These are phyloP conservation scores for Eupristina koningsbergeri DNA, from an alignment of 1,140 invertebrate species.

Conservation along the genomic window DNA sequence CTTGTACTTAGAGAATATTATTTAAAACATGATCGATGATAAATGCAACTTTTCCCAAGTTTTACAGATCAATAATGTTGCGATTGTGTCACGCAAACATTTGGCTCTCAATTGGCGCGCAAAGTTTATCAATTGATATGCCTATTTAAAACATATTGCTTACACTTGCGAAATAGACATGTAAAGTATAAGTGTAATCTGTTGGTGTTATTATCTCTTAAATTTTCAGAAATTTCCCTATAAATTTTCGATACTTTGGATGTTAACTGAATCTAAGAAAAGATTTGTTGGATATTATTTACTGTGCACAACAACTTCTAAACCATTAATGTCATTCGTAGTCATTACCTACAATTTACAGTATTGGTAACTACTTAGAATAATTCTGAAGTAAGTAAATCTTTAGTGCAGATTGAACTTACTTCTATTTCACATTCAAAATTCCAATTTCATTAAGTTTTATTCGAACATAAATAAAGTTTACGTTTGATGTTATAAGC, in stretches of 20 bases:
- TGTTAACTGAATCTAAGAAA: not conserved
- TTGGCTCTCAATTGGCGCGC: not conserved
- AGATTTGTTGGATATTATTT: not conserved
- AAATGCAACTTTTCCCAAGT: not conserved
- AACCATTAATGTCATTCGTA: constrained; percentile 13
- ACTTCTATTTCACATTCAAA: not conserved
- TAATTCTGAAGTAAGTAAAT: not conserved
- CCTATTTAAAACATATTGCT: not conserved
- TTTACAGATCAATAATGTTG: not conserved
- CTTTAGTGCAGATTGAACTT: not conserved
- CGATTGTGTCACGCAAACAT: not conserved
- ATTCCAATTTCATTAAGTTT: not conserved
- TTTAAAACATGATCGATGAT: not conserved
- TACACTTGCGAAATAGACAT: not conserved
- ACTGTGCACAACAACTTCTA: not conserved
- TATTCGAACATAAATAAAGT: not conserved
- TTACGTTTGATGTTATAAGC: not conserved
- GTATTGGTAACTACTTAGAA: not conserved
- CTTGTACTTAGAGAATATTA: not conserved
- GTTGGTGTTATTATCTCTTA: constrained; percentile 10
- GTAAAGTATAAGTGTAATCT: not conserved
- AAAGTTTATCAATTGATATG: no score
- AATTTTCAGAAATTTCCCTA: constrained; percentile 10
- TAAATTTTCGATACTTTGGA: constrained; percentile 7
- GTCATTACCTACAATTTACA: constrained; percentile 7